These are phyloP conservation scores for Phrynosoma platyrhinos DNA, from an alignment of 2,113 vertebrate species.

Conservation along the genomic window DNA sequence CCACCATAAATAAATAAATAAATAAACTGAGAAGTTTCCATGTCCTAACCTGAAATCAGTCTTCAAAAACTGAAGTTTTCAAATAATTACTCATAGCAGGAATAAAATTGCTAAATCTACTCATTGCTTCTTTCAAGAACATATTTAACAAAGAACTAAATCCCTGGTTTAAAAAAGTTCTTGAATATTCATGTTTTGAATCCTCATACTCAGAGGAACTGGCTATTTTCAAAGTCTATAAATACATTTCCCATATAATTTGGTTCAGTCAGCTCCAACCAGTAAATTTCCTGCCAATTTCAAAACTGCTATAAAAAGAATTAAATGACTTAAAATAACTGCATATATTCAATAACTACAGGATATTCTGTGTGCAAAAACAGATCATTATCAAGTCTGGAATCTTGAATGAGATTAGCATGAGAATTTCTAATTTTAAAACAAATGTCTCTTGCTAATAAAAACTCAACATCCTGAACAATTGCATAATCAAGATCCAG, in stretches of 20 bases:
- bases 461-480: constrained; percentile 16
- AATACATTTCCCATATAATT: background rate
- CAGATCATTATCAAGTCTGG: constrained; percentile 21
- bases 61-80: background rate
- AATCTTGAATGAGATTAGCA: constrained; percentile 29
- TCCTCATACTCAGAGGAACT: background rate
- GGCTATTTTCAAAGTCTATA: background rate
- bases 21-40: no score
- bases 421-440: constrained; percentile 41
- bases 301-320: constrained; percentile 13
- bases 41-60: no score
- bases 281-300: background rate
- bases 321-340: background rate
- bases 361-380: background rate
- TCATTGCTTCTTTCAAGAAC: no score
- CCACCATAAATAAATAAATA: no score
- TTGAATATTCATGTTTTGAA: background rate
- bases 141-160: no score
- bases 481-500: constrained; percentile 26
- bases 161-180: background rate
- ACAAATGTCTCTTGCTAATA: constrained; percentile 25
- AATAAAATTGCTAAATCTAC: no score
- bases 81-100: no score
- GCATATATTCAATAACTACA: constrained; percentile 7
- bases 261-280: background rate